phyloP scores from a whole-genome alignment of 2,113 vertebrate genomes.

The Balaenoptera acutorostrata region DNA sequence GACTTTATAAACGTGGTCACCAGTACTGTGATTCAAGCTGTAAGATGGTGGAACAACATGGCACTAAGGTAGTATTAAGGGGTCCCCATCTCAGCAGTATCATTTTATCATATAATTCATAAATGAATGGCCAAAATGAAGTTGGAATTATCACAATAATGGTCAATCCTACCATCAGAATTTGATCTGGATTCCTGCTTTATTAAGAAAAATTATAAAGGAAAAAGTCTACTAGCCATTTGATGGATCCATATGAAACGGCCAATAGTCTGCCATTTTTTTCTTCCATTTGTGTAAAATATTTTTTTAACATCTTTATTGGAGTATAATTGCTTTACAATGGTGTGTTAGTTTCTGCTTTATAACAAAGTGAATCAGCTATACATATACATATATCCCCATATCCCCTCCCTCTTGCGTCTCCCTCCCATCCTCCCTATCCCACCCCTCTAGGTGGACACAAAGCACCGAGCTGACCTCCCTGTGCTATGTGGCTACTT shows the following conservation, averaged over 20 bases:
- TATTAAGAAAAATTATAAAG: neutral
- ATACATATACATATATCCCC: too few species aligned
- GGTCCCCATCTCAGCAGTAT: neutral
- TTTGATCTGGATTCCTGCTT: neutral
- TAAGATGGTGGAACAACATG: fast-evolving
- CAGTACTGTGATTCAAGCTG: neutral
- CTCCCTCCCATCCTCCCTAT: too few species aligned
- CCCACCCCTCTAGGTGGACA: too few species aligned
- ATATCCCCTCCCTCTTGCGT: too few species aligned
- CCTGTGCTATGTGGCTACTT: too few species aligned
- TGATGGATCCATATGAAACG: neutral
- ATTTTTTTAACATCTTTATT: too few species aligned
- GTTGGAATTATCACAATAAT: neutral
- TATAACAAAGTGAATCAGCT: too few species aligned
- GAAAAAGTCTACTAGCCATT: neutral
- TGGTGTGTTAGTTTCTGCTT: too few species aligned
- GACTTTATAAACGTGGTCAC: neutral
- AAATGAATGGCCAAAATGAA: neutral
- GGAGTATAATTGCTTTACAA: too few species aligned
- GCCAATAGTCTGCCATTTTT: neutral
- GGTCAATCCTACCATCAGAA: neutral
- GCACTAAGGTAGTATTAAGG: neutral
- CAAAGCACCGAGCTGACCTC: too few species aligned
- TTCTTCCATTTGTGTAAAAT: too few species aligned
- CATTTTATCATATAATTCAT: neutral